These are phyloP conservation scores for Sapayoa aenigma DNA, from an alignment of 2,113 vertebrate genomes.

Conservation along the genomic window DNA sequence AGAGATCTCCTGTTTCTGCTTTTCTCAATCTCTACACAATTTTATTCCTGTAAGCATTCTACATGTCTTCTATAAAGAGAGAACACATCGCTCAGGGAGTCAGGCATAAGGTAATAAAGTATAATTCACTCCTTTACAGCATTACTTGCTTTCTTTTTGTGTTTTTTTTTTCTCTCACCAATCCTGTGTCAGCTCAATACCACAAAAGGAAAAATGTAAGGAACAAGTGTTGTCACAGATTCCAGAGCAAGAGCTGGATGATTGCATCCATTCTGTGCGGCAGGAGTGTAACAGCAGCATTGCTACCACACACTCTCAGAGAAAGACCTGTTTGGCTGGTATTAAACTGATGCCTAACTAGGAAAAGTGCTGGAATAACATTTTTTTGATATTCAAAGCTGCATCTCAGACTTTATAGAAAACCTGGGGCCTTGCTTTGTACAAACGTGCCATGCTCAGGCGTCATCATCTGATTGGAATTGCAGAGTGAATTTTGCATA, in stretches of 20 bases:
- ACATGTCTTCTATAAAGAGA: background rate
- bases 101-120: background rate
- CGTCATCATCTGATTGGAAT: background rate
- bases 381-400: background rate
- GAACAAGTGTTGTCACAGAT: background rate
- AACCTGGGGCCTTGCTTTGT: background rate
- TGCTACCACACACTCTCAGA: background rate
- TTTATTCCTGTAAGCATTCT: background rate
- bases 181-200: accelerated
- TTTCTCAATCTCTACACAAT: background rate
- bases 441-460: background rate
- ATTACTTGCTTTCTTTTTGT: background rate
- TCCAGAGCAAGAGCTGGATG: background rate
- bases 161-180: background rate
- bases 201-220: background rate
- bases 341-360: background rate
- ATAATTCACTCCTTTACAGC: background rate
- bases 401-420: background rate
- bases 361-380: background rate
- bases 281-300: background rate
- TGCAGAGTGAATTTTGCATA: background rate
- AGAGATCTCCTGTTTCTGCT: background rate
- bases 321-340: background rate
- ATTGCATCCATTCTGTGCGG: background rate
- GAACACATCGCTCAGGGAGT: background rate